Percentiles rank a stretch among this genome's conserved stretches.
These are phyloP conservation scores for Coptodon bakossiorum DNA, from an alignment of 2,113 vertebrate genomes.

Conservation along the genomic window DNA sequence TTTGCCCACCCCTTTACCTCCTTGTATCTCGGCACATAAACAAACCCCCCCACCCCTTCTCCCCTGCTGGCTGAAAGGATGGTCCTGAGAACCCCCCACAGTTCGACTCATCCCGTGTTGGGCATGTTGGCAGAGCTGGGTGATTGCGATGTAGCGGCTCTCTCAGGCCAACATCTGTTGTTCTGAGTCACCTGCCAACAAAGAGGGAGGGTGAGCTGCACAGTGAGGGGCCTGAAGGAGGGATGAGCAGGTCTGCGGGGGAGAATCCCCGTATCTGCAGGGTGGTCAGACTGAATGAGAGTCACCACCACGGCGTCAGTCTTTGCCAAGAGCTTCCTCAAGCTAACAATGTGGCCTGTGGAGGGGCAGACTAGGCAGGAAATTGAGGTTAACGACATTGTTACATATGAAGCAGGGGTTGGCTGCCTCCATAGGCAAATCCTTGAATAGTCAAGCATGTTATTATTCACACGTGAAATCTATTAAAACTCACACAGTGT, in stretches of 20 bases:
- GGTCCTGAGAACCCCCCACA: slow-evolving; percentile 43
- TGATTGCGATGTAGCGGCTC: slow-evolving; percentile 51
- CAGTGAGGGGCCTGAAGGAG: slow-evolving; percentile 33
- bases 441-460: not conserved
- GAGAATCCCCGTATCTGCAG: slow-evolving; percentile 46
- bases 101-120: slow-evolving; percentile 41
- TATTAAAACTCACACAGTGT: not conserved
- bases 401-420: slow-evolving; percentile 65
- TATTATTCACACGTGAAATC: not conserved
- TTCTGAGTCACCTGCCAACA: slow-evolving; percentile 64
- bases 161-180: slow-evolving; percentile 61
- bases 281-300: slow-evolving; percentile 60
- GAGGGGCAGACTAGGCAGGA: slow-evolving; percentile 64
- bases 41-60: slow-evolving; percentile 22
- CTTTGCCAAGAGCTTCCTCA: slow-evolving; percentile 63
- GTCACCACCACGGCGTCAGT: slow-evolving; percentile 14
- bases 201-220: slow-evolving; percentile 36
- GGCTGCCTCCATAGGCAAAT: slow-evolving; percentile 63
- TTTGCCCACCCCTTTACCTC: not conserved
- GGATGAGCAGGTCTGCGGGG: slow-evolving; percentile 36
- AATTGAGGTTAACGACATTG: slow-evolving; percentile 77
- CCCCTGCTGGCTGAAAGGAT: slow-evolving; percentile 49
- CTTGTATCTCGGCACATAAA: slow-evolving; percentile 38
- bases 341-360: slow-evolving; percentile 58
- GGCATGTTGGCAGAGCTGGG: slow-evolving; percentile 49